Percentiles rank a stretch among this genome's conserved stretches.
Evolutionary conservation across 1,140 invertebrate genomes (phyloP).

Genomic region (Heliothis virescens): DNA sequence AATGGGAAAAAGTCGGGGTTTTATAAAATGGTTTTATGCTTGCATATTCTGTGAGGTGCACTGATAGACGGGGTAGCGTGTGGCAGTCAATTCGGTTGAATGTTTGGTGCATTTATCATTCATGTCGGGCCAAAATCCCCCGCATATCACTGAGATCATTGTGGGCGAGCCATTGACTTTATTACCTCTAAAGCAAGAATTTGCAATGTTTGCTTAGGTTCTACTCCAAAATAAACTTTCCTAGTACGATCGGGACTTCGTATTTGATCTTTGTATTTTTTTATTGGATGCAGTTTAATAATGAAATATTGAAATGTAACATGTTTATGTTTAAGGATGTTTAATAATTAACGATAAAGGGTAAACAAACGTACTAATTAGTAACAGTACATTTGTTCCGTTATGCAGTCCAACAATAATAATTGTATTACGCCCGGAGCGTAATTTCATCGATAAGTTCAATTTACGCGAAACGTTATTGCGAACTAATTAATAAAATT

Average conservation of each 20-base stretch:
- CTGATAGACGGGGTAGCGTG: slow-evolving; percentile 16
- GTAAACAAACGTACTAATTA: slow-evolving; percentile 54
- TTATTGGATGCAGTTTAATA: background rate
- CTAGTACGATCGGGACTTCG: background rate
- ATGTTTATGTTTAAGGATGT: slow-evolving; percentile 2
- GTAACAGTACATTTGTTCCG: slow-evolving; percentile 61
- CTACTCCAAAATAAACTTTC: background rate
- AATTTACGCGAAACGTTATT: slow-evolving; percentile 69
- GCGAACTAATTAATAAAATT: slow-evolving; percentile 74
- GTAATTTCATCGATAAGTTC: slow-evolving; percentile 70
- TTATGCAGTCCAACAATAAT: slow-evolving; percentile 63
- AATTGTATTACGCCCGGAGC: slow-evolving; percentile 58
- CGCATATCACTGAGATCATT: slow-evolving; percentile 10
- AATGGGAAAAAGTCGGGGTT: slow-evolving; percentile 44
- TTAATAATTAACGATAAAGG: slow-evolving; percentile 38
- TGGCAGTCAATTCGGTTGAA: slow-evolving; percentile 32
- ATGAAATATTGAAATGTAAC: no score
- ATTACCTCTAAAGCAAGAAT: background rate
- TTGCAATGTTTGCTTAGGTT: background rate
- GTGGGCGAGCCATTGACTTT: background rate
- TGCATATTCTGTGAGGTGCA: slow-evolving; percentile 21
- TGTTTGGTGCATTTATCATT: slow-evolving; percentile 36
- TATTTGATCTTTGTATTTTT: background rate
- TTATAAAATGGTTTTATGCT: slow-evolving; percentile 39
- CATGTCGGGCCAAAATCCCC: background rate